A percentile compares a stretch with the other conserved stretches of the same genome.
These are phyloP conservation scores for Hydrotaea diabolus DNA, from an alignment of 2,888 invertebrate species.

Conservation along the genomic window DNA sequence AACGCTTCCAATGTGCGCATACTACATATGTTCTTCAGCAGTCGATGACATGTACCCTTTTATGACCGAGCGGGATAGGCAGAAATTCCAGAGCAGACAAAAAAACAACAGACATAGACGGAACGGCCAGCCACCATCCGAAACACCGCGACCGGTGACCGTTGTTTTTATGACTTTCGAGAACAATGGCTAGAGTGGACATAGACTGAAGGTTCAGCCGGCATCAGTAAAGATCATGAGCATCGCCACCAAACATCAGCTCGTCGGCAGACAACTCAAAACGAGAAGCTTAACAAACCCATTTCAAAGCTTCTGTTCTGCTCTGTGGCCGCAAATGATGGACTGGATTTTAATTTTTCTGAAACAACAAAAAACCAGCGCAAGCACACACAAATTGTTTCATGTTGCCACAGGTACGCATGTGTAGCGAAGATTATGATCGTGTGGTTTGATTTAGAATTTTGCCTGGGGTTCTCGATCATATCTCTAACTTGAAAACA, in stretches of 20 bases:
- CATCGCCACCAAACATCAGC: conserved; percentile 10
- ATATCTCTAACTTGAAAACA: background rate
- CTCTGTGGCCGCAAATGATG: conserved; percentile 18
- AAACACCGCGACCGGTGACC: background rate
- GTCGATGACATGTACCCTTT: conserved; percentile 67
- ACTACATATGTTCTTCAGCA: conserved; percentile 32
- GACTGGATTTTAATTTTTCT: conserved; percentile 50
- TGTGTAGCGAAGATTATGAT: background rate
- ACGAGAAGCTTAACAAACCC: conserved; percentile 56
- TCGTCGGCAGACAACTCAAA: conserved; percentile 1
- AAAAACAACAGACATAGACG: background rate
- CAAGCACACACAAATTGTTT: background rate
- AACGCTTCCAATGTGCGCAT: conserved; percentile 18
- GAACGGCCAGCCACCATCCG: background rate
- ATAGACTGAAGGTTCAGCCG: background rate
- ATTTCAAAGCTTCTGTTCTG: conserved; percentile 54
- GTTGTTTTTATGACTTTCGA: conserved; percentile 53
- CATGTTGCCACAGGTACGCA: background rate
- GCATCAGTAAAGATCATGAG: background rate
- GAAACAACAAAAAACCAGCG: background rate
- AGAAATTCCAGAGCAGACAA: conserved; percentile 8
- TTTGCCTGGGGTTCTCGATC: conserved; percentile 4
- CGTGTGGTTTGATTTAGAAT: conserved; percentile 33
- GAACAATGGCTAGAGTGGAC: conserved; percentile 42
- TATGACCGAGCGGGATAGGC: conserved; percentile 41